These are phyloP conservation scores for Gadopsis bispinosus DNA, from an alignment of 2,797 vertebrate species.

Conservation along the genomic window DNA sequence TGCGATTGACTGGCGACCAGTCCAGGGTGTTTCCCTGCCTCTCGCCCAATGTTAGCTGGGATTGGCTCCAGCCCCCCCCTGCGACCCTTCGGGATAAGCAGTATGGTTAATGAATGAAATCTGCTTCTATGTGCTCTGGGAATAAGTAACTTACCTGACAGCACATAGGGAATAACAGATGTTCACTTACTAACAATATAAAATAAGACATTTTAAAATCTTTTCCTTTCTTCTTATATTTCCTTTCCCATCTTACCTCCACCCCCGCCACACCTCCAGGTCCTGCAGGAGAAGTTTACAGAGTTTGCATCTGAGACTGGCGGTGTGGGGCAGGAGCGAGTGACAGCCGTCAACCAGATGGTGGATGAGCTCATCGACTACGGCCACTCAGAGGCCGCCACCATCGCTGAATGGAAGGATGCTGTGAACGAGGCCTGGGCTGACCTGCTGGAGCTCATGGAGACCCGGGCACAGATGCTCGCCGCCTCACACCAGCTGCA, in stretches of 20 bases:
- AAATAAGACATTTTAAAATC: neutral
- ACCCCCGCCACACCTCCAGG: slow-evolving; percentile 56
- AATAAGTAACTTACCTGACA: neutral
- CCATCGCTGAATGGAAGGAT: slow-evolving; percentile 97
- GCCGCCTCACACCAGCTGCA: slow-evolving; percentile 94
- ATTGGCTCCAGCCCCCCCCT: too few species aligned
- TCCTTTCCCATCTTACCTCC: neutral
- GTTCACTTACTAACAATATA: neutral
- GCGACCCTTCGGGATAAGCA: too few species aligned
- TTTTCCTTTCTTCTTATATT: neutral
- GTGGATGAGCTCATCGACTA: slow-evolving; percentile 97
- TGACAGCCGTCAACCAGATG: slow-evolving; percentile 94
- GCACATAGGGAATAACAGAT: neutral
- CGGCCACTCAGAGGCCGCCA: slow-evolving; percentile 92
- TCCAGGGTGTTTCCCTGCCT: too few species aligned
- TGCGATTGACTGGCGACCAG: too few species aligned
- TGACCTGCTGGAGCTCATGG: slow-evolving; percentile 95
- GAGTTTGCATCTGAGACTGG: slow-evolving; percentile 93
- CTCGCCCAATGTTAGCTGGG: too few species aligned
- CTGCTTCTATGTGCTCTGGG: neutral
- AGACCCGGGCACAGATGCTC: slow-evolving; percentile 93
- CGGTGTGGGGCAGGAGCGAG: slow-evolving; percentile 89
- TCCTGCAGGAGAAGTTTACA: slow-evolving; percentile 95
- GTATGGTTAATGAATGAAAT: too few species aligned
- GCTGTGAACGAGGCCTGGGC: slow-evolving; percentile 96